Conservation (phyloP, 2,888 invertebrate species). For the Patella caerulea region DNA sequence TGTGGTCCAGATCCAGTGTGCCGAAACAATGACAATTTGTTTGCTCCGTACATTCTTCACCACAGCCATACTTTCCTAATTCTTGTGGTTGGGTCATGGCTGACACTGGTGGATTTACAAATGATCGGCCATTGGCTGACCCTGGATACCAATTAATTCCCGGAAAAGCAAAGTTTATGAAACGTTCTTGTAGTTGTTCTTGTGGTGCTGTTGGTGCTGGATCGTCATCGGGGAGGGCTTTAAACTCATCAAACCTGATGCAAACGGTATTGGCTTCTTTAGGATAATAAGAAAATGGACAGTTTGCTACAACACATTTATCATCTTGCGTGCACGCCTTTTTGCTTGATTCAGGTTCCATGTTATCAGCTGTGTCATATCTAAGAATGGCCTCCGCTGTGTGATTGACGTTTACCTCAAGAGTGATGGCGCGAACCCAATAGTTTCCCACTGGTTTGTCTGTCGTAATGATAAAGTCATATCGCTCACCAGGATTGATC, state of each 20-base stretch:
- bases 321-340: constrained; percentile 34
- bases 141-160: constrained; percentile 46
- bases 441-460: constrained; percentile 8
- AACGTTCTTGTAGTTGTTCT: constrained; percentile 50
- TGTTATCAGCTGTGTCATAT: constrained; percentile 23
- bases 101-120: constrained; percentile 42
- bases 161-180: constrained; percentile 63
- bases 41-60: constrained; percentile 44
- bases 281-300: constrained; percentile 44
- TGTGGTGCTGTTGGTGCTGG: constrained; percentile 31
- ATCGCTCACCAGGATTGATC: constrained; percentile 12
- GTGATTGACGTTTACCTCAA: not conserved
- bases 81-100: constrained; percentile 50
- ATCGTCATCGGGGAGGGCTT: constrained; percentile 24
- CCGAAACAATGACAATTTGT: constrained; percentile 51
- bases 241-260: constrained; percentile 34
- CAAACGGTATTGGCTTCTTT: constrained; percentile 28
- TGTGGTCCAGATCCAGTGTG: constrained; percentile 44
- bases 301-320: constrained; percentile 45
- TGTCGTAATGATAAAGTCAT: not conserved
- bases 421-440: not conserved
- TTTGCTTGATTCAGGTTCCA: not conserved
- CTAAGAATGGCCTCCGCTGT: constrained; percentile 21
- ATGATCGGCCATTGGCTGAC: constrained; percentile 52
- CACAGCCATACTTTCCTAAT: constrained; percentile 40